Evolutionary conservation across 2,113 vertebrate genomes (phyloP), one percentile per base, ranked within the genome.

Genomic region (Lepidothrix coronata): DNA sequence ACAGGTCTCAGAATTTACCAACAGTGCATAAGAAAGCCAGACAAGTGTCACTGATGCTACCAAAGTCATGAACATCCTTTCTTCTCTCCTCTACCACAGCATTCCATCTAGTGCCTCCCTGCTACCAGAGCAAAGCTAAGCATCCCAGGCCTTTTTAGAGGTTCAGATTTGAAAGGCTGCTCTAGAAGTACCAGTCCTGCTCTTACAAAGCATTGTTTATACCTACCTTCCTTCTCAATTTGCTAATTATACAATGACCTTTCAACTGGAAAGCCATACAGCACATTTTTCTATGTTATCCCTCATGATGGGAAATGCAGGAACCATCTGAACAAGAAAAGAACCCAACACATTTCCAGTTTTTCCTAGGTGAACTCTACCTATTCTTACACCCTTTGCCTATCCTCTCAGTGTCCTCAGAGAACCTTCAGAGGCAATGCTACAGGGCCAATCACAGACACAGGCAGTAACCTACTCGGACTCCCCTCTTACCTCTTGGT

Each of bases 401-500:
- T 78, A 25, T 8, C 16, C 12, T 84, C 31, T 35, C 33, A 54
- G 72, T 13, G 33, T 49, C 67, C 58, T 63, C 39, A 41, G n/a
- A 44, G 25, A 57, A 75, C 65, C 28, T 71, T 37, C 25, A 33
- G 31, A 71, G 43, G 48, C n/a, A 78, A 55, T 6, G 4, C 41
- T 35, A 21, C 14, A 8, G 25, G 49, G 8, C 62, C 0, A 0
- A 30, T 22, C 37, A 68, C 55, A 10, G 55, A 70, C 33, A 39
- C 22, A 78, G 18, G 24, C 27, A 55, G 8, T 20, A 21, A 33
- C 7, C 24, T 11, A 22, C 12, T 17, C 3, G 8, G 8, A 44
- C 22, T 41, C 31, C 15, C 2, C n/a, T 27, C 20, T 4, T 27
- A 5, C 18, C 3, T 5, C 14, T 27, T 1, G 0, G 14, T 62